Percentiles rank a stretch among this genome's conserved stretches.
phyloP scores from a whole-genome alignment of 1,140 invertebrate species.

The Drosophila willistoni region DNA sequence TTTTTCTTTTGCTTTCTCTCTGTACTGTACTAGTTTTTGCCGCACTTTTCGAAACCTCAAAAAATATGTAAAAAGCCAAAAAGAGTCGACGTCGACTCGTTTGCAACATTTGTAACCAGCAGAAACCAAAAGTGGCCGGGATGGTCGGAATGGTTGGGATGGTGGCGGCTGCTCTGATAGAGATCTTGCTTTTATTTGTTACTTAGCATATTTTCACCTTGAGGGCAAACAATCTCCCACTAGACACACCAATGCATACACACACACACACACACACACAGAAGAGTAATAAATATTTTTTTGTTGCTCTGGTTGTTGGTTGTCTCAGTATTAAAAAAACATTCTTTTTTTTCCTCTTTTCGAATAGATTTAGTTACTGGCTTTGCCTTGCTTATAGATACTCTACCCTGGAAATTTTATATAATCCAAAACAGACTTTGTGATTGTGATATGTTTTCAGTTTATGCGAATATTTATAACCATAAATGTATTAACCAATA shows the following conservation, averaged over 20 bases:
- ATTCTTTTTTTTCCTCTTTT: slow-evolving; percentile 30
- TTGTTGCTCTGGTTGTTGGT: slow-evolving; percentile 49
- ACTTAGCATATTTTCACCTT: slow-evolving; percentile 80
- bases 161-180: slow-evolving; percentile 52
- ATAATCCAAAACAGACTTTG: background rate
- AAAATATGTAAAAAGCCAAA: slow-evolving; percentile 75
- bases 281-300: slow-evolving; percentile 74
- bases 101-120: slow-evolving; percentile 53
- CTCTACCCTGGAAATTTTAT: background rate
- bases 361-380: slow-evolving; percentile 29
- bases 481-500: no score
- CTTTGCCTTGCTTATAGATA: slow-evolving; percentile 1
- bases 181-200: slow-evolving; percentile 79
- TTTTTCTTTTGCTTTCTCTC: background rate
- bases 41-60: slow-evolving; percentile 66
- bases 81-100: slow-evolving; percentile 61
- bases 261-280: slow-evolving; percentile 25
- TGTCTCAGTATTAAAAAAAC: slow-evolving; percentile 56
- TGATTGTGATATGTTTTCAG: no score
- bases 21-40: slow-evolving; percentile 58
- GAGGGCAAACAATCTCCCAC: slow-evolving; percentile 75
- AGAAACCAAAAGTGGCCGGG: background rate
- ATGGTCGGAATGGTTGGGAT: background rate
- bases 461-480: no score
- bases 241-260: slow-evolving; percentile 42